These are phyloP conservation scores for Ochotona curzoniae DNA, from an alignment of 2,113 vertebrate genomes.

Conservation along the genomic window DNA sequence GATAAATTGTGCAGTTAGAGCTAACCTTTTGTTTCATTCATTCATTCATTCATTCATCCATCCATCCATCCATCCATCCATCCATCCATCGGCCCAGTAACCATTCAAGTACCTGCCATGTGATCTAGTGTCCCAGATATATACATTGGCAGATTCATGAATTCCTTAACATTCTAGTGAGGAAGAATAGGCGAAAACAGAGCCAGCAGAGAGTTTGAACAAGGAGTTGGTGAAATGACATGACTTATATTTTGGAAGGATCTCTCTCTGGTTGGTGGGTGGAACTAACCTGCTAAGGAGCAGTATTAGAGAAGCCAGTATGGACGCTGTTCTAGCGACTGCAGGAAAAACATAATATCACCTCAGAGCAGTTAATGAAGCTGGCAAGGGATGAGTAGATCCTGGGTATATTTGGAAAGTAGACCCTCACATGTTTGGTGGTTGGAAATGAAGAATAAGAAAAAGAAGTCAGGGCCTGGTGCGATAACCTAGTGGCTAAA, in stretches of 20 bases:
- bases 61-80: too few species aligned
- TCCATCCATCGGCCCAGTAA: too few species aligned
- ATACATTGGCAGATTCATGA: background rate
- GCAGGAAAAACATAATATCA: background rate
- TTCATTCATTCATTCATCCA: background rate
- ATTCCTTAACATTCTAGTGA: background rate
- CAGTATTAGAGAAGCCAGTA: background rate
- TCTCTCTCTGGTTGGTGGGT: background rate
- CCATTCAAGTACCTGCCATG: background rate
- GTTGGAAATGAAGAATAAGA: background rate
- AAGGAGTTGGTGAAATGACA: background rate
- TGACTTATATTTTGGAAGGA: background rate
- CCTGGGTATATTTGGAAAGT: background rate
- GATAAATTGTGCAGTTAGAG: background rate
- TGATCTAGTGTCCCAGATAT: background rate
- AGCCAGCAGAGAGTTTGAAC: background rate
- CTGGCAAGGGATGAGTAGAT: background rate
- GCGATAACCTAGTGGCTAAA: too few species aligned
- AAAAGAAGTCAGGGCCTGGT: background rate
- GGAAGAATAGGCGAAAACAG: background rate
- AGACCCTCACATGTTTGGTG: background rate
- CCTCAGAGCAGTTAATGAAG: background rate
- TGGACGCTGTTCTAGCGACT: background rate
- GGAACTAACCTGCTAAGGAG: background rate
- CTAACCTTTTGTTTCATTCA: background rate